Percentiles rank a stretch among this genome's conserved stretches.
Conservation (phyloP, 2,797 vertebrate species). For the Amphiprion clarkii region DNA sequence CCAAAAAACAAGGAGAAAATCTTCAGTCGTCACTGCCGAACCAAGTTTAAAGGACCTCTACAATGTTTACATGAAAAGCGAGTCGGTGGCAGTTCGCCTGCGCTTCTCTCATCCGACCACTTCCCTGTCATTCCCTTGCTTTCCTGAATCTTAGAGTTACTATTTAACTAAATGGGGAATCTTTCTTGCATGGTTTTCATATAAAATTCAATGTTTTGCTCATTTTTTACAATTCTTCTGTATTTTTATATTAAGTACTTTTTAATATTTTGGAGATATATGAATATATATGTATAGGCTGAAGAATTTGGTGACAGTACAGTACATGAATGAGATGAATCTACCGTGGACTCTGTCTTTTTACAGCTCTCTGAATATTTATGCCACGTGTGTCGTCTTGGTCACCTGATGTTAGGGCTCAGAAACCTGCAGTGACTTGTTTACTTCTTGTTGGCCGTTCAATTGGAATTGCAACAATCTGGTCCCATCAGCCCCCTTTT, state of each 20-base stretch:
- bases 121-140: conserved; percentile 70
- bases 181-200: conserved; percentile 87
- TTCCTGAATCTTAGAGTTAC: conserved; percentile 76
- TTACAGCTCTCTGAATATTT: conserved; percentile 80
- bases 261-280: conserved; percentile 89
- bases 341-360: conserved; percentile 78
- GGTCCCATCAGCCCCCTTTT: conserved; percentile 66
- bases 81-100: conserved; percentile 71
- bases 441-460: conserved; percentile 80
- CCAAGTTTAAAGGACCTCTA: conserved; percentile 81
- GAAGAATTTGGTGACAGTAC: conserved; percentile 79
- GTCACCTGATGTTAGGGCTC: conserved; percentile 78
- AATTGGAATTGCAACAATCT: conserved; percentile 70
- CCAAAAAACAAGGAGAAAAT: conserved; percentile 75
- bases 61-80: conserved; percentile 83
- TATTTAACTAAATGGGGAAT: conserved; percentile 79
- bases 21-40: conserved; percentile 84
- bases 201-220: conserved; percentile 86
- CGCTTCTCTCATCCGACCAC: conserved; percentile 75
- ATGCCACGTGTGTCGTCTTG: conserved; percentile 79
- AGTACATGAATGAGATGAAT: conserved; percentile 76
- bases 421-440: conserved; percentile 79
- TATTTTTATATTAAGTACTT: conserved; percentile 91
- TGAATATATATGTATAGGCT: conserved; percentile 85
- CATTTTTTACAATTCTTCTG: conserved; percentile 89